Percentiles rank a stretch among this genome's conserved stretches.
These are phyloP conservation scores for Manis pentadactyla DNA, from an alignment of 2,797 vertebrate genomes.

Conservation along the genomic window DNA sequence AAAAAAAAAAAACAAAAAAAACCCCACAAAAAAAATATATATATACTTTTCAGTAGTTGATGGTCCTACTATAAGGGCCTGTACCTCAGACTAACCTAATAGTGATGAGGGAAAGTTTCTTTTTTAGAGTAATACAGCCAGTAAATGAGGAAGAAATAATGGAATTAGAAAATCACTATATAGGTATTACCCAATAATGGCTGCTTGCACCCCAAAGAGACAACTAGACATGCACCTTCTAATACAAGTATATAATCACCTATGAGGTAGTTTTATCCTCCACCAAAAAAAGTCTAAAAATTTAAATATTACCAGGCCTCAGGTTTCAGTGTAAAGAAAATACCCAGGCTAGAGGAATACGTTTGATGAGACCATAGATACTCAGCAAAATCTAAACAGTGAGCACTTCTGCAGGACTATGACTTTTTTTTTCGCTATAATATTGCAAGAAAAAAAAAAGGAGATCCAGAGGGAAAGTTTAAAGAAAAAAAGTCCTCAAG, in stretches of 20 bases:
- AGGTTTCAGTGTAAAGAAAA: constrained; percentile 52
- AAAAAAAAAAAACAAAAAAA: too few species aligned
- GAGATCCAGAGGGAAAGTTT: neutral
- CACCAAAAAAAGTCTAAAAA: neutral
- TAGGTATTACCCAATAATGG: neutral
- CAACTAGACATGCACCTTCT: neutral
- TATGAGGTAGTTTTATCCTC: neutral
- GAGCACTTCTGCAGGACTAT: neutral
- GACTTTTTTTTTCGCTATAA: constrained; percentile 7
- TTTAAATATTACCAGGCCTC: neutral
- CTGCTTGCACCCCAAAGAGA: neutral
- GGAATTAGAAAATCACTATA: neutral
- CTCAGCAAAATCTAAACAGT: neutral
- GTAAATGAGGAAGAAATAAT: neutral
- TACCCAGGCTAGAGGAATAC: neutral
- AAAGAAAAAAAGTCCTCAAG: neutral
- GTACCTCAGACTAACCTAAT: neutral
- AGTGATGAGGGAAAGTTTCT: neutral
- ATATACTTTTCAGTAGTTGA: neutral
- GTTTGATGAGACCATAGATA: neutral
- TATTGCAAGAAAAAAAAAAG: neutral
- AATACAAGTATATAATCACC: neutral
- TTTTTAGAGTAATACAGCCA: neutral
- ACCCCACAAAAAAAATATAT: too few species aligned
- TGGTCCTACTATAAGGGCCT: neutral